Conservation (phyloP, 2,113 vertebrate species). For the Megatriorchis doriae region DNA sequence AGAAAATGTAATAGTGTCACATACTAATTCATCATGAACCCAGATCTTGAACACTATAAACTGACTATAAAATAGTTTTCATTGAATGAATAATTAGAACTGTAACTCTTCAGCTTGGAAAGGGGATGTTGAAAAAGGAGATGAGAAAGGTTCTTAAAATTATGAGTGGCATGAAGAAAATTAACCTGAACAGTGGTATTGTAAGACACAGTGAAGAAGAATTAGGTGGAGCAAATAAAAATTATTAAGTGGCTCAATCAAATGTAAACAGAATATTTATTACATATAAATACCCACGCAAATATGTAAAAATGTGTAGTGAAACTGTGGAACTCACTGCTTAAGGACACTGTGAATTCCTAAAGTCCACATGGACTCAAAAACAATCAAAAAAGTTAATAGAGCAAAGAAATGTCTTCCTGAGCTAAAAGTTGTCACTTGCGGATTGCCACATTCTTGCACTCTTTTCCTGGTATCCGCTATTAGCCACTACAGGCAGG, state of each 20-base stretch:
- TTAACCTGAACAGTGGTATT: not conserved
- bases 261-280: not conserved
- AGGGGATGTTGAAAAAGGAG: not conserved
- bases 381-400: conserved; percentile 3
- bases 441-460: not conserved
- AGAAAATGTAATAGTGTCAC: not conserved
- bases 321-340: not conserved
- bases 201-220: not conserved
- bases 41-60: not conserved
- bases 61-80: not conserved
- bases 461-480: not conserved
- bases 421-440: not conserved
- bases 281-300: not conserved
- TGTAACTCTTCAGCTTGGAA: not conserved
- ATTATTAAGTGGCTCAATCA: not conserved
- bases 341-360: not conserved
- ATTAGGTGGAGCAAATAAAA: not conserved
- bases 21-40: not conserved
- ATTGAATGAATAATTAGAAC: not conserved
- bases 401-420: not conserved
- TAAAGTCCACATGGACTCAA: not conserved
- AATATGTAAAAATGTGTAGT: not conserved
- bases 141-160: not conserved
- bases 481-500: not conserved
- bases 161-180: not conserved